Evolutionary conservation across 2,797 vertebrate genomes (phyloP).

Genomic region (Chelon auratus): DNA sequence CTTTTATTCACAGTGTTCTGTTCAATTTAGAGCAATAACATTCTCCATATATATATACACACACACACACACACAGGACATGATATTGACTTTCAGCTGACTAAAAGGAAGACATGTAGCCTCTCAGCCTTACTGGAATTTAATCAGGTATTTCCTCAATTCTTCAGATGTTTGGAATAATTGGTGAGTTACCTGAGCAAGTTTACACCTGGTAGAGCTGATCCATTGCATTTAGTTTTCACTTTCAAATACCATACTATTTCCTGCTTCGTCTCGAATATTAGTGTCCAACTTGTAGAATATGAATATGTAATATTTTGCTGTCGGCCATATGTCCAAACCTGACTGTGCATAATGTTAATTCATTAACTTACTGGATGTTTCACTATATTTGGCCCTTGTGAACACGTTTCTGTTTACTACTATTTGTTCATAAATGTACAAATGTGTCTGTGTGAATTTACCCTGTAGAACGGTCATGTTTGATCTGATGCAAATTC

Average conservation of each 20-base stretch:
- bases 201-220: conserved; percentile 59
- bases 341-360: conserved; percentile 20
- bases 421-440: not conserved
- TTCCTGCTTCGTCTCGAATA: not conserved
- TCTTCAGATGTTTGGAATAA: conserved; percentile 63
- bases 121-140: conserved; percentile 35
- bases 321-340: conserved; percentile 9
- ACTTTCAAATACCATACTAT: conserved; percentile 4
- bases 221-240: conserved; percentile 13
- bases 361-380: conserved; percentile 48
- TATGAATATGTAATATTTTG: not conserved
- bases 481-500: not conserved
- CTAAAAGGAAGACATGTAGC: conserved; percentile 2
- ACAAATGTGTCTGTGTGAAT: not conserved
- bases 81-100: not conserved
- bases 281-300: too few relatives aligned
- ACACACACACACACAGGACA: too few relatives aligned
- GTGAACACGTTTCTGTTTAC: too few relatives aligned
- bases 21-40: too few relatives aligned
- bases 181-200: conserved; percentile 47
- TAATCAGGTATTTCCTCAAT: conserved; percentile 57
- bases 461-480: conserved; percentile 4
- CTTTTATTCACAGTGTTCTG: too few relatives aligned
- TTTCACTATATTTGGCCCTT: conserved; percentile 37
- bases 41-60: too few relatives aligned